phyloP scores from a whole-genome alignment of 2,113 vertebrate species.

The Charadrius vociferus region DNA sequence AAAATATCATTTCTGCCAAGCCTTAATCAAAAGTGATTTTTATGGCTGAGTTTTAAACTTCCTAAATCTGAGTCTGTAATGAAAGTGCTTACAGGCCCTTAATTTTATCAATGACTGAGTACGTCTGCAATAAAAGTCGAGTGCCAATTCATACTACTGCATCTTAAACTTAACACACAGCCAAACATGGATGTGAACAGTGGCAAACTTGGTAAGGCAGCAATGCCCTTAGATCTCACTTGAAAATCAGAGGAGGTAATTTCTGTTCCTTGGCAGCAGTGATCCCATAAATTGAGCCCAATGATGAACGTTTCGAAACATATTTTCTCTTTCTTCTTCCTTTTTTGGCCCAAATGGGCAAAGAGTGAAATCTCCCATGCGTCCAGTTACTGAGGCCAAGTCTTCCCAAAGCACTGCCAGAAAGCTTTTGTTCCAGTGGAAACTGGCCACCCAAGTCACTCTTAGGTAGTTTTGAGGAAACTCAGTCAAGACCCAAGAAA shows the following conservation, averaged over 20 bases:
- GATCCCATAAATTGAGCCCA: not conserved
- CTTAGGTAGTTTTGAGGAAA: not conserved
- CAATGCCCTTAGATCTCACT: not conserved
- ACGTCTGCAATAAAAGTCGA: not conserved
- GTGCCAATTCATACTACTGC: not conserved
- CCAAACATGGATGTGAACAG: not conserved
- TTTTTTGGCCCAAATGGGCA: not conserved
- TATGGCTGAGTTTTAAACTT: not conserved
- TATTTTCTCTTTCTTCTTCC: not conserved
- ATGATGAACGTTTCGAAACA: not conserved
- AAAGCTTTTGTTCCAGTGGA: not conserved
- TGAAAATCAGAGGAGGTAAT: not conserved
- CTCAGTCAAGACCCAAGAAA: not conserved
- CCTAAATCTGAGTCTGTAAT: not conserved
- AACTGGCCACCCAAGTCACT: not conserved
- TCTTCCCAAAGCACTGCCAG: not conserved
- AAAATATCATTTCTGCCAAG: not conserved
- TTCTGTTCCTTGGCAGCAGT: not conserved
- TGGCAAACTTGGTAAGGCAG: not conserved
- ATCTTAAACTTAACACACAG: not conserved
- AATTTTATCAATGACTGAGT: not conserved
- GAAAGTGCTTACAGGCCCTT: constrained; percentile 23
- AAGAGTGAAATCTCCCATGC: not conserved
- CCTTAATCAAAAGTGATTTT: constrained; percentile 24
- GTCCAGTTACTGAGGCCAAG: not conserved